Conservation (phyloP, 2,888 invertebrate genomes). For the Alcis repandata region DNA sequence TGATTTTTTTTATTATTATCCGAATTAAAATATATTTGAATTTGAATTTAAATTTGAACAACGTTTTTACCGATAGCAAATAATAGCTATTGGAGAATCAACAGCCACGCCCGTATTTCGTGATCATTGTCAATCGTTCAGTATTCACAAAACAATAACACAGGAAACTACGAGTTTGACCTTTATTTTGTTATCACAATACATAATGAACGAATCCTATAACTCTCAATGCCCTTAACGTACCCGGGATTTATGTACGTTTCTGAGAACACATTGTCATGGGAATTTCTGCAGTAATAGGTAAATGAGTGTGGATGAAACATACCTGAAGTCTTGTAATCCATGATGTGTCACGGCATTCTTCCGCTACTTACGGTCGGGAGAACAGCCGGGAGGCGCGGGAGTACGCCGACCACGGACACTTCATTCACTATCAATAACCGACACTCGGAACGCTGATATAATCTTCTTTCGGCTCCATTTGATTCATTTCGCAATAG, state of each 20-base stretch:
- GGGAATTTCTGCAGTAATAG: background rate
- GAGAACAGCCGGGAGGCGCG: conserved; percentile 20
- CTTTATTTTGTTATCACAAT: conserved; percentile 27
- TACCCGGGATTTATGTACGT: no score
- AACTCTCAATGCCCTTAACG: background rate
- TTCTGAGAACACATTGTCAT: background rate
- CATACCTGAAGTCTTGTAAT: conserved; percentile 44
- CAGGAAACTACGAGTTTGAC: conserved; percentile 28
- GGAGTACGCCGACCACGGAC: conserved; percentile 50
- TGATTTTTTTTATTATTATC: no score
- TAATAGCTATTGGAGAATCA: conserved; percentile 58
- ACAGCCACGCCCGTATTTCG: conserved; percentile 72
- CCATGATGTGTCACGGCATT: conserved; percentile 45
- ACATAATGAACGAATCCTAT: conserved; percentile 4
- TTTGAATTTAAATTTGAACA: no score
- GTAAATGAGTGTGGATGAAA: background rate
- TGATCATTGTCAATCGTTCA: conserved; percentile 52
- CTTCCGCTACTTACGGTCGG: conserved; percentile 45
- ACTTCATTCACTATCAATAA: conserved; percentile 72
- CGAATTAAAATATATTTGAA: no score
- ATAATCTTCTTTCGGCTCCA: conserved; percentile 65
- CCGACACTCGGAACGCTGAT: conserved; percentile 63
- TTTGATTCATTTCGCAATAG: conserved; percentile 66
- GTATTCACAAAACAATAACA: conserved; percentile 41
- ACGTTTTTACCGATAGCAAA: conserved; percentile 58